Evolutionary conservation across 2,797 vertebrate species (phyloP), one percentile per base, ranked within the genome.

Genomic region (Kryptopterus vitreolus): DNA sequence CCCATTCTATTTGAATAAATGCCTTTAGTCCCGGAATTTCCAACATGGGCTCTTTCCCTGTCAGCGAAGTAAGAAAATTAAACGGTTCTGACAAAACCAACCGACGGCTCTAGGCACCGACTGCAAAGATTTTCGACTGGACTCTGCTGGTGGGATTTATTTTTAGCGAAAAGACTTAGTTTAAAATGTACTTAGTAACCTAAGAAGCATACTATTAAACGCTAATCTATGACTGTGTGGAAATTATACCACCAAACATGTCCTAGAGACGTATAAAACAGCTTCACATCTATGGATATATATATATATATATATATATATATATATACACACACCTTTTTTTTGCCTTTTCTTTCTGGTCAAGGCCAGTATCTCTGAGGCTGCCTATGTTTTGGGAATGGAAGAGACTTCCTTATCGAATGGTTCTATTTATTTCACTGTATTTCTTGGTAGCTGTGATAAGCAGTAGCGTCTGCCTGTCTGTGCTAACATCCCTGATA

Each of bases 371-470:
- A 86, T 85, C 90, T 93, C 89, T 92, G 88, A 86, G 71, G 77
- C 88, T 76, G 81, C 68, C 85, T 89, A 89, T 94, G 92, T 94
- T 93, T 89, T 94, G 90, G 87, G 91, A 92, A 89, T 83, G 74
- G 86, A 86, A 90, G 93, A 92, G 93, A 92, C 92, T 85, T 77
- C 66, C 85, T 92, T 94, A 94, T 95, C 85, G 80, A 71, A 72
- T 46, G 26, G 61, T 81, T 81, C 61, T 81, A 76, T 78, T 85
- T 43, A 77, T 83, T 93, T 92, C 88, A 90, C 90, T 92, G 89
- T 86, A 89, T 92, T 92, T 93, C 89, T 87, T 78, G 84, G 85
- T 74, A 78, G 69, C 82, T 76, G 71, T 88, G 93, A 95, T 94
- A 93, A 91, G 87, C 87, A 74, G 74, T 86, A 92, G 92, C 90